Base-by-base conservation (phyloP, 2,797 vertebrate genomes). In the Sebastes wilsoni region DNA sequence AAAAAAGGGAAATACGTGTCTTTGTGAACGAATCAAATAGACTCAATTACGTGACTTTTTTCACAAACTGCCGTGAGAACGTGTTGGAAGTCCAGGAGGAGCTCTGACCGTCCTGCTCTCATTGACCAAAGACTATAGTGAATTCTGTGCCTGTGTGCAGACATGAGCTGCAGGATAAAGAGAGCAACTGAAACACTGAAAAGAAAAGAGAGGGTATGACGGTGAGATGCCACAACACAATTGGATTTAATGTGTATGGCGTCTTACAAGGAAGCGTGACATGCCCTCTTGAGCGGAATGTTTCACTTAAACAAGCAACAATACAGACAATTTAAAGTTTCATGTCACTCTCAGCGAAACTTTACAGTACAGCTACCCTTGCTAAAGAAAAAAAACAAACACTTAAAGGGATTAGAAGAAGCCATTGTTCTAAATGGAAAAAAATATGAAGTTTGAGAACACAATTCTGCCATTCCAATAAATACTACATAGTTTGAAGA, bases 251-350 rank as follows among this genome's bases (percentile, higher is more conserved):
- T 38, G 79, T 81, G 74, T 49, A 56, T 74, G 32, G 34, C 38
- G 46, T 87, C 75, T 80, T 8, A 34, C 1, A 11, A 34, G 60
- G 38, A 32, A 34, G 27, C 49, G 54, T 28, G 22, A 34, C 80
- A 71, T 77, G 56, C 14, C 62, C 36, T n/a, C 5, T 67, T 60
- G 36, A 67, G 66, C 56, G 23, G 8, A 74, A 62, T 65, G 34
- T 34, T 82, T 85, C 30, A 64, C 66, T 78, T 55, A 38, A 90
- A 90, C 69, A 65, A 70, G 36, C 22, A 72, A 79, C 75, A 84
- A 83, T 32, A 32, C 66, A 61, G 62, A 77, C 32, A 77, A 68
- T 79, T 83, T 42, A 80, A 81, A 87, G 67, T 36, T 34, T 61
- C 72, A 77, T 55, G 38, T 56, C 61, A 49, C 52, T 71, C 79